These are phyloP conservation scores for Lithophane leautieri DNA, from an alignment of 2,888 invertebrate species.

Conservation along the genomic window DNA sequence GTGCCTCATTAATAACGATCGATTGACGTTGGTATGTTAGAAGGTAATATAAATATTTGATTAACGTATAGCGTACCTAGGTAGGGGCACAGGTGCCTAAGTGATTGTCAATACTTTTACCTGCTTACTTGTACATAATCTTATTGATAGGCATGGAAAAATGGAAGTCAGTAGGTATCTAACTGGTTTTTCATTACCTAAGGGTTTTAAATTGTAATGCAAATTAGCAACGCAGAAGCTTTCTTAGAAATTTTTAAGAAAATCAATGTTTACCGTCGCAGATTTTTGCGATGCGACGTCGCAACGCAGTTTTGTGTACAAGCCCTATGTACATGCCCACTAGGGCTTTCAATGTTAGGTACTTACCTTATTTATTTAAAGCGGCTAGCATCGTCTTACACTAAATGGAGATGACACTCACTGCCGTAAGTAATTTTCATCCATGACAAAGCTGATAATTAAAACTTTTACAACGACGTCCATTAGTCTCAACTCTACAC, in stretches of 20 bases:
- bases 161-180: background rate
- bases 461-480: slow-evolving; percentile 3
- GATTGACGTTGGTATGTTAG: slow-evolving; percentile 10
- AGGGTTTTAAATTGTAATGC: no score
- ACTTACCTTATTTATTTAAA: background rate
- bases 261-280: no score
- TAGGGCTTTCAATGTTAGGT: background rate
- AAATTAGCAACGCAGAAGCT: no score
- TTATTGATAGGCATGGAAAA: no score
- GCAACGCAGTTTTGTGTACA: no score
- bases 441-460: background rate
- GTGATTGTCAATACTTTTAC: slow-evolving; percentile 12
- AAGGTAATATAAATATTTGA: slow-evolving; percentile 32
- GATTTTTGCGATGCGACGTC: no score
- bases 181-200: no score
- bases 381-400: background rate
- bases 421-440: background rate
- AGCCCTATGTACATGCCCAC: no score
- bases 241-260: no score
- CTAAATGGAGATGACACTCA: background rate
- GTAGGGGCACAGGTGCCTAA: background rate
- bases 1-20: slow-evolving; percentile 4
- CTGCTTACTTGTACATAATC: background rate
- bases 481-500: background rate
- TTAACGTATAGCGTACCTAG: background rate